Evolutionary conservation across 2,888 invertebrate species (phyloP), one percentile per base, ranked within the genome.

Genomic region (Phoronis australis): DNA sequence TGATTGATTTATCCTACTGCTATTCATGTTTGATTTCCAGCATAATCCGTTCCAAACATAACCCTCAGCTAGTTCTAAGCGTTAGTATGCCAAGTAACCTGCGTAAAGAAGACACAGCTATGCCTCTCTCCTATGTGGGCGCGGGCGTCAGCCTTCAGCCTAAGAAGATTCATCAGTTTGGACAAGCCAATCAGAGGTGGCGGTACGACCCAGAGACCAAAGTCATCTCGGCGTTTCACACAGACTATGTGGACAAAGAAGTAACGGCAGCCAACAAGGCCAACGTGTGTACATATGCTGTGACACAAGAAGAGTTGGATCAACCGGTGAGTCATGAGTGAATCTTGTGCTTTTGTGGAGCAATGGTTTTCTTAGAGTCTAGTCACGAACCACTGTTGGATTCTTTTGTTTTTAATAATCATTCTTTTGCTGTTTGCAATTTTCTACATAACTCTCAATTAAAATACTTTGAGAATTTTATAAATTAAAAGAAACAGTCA

Each of bases 281-380:
- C 2, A 71, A 73, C 57, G 72, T 76, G 12, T 76, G 76, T 56
- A 73, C 74, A 1, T 73, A 61, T 52, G 64, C 75, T 45, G 71
- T 76, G 25, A 58, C 69, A 23, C 62, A 64, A 49, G 61, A 61
- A 18, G 64, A 62, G 37, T 65, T 76, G 25, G 70, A 74, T 49
- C 76, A 76, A 52, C 74, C 73, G 21, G 76, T 76, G 64, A 61
- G 69, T 63, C n/a, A n/a, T n/a, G n/a, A n/a, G n/a, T n/a, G n/a
- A n/a, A n/a, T n/a, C n/a, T n/a, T n/a, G n/a, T n/a, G n/a, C n/a
- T n/a, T n/a, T n/a, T n/a, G n/a, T n/a, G n/a, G n/a, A n/a, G n/a
- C n/a, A n/a, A n/a, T n/a, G n/a, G n/a, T n/a, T n/a, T n/a, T n/a
- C n/a, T n/a, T n/a, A n/a, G n/a, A n/a, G n/a, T n/a, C n/a, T n/a